These are phyloP conservation scores for Mercenaria mercenaria DNA, from an alignment of 1,140 invertebrate genomes.

Conservation along the genomic window DNA sequence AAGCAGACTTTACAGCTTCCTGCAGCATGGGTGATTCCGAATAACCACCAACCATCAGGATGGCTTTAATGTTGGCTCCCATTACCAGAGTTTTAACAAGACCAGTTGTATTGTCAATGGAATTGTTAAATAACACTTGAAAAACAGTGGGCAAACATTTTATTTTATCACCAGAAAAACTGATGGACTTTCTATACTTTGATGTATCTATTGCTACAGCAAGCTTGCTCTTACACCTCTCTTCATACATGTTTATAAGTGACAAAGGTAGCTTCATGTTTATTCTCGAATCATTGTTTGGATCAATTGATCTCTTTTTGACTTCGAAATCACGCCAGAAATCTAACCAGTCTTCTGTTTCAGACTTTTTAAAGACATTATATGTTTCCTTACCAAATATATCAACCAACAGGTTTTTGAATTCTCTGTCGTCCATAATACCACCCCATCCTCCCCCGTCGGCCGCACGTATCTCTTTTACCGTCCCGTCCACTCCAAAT, in stretches of 20 bases:
- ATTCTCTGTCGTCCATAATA: neutral
- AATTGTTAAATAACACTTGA: neutral
- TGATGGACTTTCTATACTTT: neutral
- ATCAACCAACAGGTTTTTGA: neutral
- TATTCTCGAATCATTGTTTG: neutral
- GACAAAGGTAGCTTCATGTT: neutral
- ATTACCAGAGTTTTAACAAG: neutral
- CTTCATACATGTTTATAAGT: neutral
- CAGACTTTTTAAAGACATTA: neutral
- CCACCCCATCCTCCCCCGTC: conserved; percentile 25
- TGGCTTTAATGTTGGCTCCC: neutral
- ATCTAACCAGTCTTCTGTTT: conserved; percentile 33
- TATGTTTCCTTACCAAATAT: neutral
- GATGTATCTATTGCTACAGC: neutral
- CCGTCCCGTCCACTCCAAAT: neutral
- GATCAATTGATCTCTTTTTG: neutral
- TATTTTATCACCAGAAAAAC: neutral
- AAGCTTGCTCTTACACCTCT: neutral
- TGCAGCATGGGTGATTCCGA: conserved; percentile 37
- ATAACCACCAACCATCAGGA: conserved; percentile 44
- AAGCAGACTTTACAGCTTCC: neutral
- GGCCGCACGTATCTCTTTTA: neutral
- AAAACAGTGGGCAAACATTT: neutral
- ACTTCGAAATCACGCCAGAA: conserved; percentile 40
- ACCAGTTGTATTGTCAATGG: neutral